These are phyloP conservation scores for Mormyrops boulengeri DNA, from an alignment of 2,797 vertebrate genomes.

Conservation along the genomic window DNA sequence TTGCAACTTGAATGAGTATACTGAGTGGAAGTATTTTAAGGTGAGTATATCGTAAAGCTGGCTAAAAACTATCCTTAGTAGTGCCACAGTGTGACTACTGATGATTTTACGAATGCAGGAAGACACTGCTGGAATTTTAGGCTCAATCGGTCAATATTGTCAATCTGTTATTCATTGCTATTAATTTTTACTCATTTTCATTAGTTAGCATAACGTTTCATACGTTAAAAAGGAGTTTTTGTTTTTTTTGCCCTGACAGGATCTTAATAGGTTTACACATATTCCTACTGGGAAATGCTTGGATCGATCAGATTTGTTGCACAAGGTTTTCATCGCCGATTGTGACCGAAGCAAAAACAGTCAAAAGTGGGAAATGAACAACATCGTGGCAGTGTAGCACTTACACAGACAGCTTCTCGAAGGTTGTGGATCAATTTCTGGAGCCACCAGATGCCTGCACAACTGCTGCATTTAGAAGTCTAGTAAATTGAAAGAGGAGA, in stretches of 20 bases:
- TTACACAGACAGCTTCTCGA: not conserved
- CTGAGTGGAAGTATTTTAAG: conserved; percentile 96
- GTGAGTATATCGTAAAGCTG: conserved; percentile 48
- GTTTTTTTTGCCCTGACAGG: conserved; percentile 54
- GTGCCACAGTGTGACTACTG: not conserved
- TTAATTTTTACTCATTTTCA: not conserved
- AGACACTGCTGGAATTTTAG: not conserved
- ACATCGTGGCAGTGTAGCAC: conserved; percentile 84
- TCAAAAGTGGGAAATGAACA: conserved; percentile 98
- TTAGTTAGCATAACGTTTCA: not conserved
- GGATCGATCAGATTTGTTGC: conserved; percentile 90
- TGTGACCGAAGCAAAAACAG: conserved; percentile 84
- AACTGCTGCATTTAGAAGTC: conserved; percentile 13
- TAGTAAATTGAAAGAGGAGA: conserved; percentile 13
- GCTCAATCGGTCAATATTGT: not conserved
- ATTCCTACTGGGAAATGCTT: conserved; percentile 72
- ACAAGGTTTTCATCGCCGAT: conserved; percentile 85
- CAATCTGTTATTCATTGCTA: not conserved
- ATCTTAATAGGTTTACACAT: conserved; percentile 81
- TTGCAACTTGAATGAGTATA: conserved; percentile 82
- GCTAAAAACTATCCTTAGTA: not conserved
- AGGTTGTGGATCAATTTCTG: not conserved
- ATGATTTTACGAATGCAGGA: not conserved
- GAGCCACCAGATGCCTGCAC: conserved; percentile 6
- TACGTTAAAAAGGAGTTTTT: not conserved